phyloP scores from a whole-genome alignment of 1,140 invertebrate species.

The Cherax destructor region DNA sequence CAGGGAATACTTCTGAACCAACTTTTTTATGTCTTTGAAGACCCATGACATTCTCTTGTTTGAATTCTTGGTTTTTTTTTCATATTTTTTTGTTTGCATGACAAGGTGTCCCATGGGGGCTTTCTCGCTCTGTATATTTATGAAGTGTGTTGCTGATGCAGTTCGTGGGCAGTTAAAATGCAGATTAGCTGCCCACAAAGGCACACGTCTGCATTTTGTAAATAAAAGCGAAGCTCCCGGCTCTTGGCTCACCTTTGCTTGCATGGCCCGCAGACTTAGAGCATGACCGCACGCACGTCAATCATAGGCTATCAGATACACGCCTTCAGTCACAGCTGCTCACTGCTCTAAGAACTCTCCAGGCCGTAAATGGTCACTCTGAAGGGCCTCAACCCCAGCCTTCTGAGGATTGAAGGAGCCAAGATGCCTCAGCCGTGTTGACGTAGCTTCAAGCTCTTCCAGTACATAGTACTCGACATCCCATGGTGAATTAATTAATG shows the following conservation, averaged over 20 bases:
- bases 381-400: neutral
- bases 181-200: neutral
- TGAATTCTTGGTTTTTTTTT: neutral
- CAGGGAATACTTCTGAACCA: neutral
- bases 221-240: neutral
- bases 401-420: neutral
- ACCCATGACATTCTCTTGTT: neutral
- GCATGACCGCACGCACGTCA: neutral
- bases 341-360: neutral
- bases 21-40: neutral
- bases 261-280: neutral
- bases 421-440: neutral
- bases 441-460: too few species aligned
- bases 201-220: neutral
- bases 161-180: too few species aligned
- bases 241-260: neutral
- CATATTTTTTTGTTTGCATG: neutral
- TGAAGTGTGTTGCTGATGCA: neutral
- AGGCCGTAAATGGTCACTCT: neutral
- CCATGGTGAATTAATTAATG: too few species aligned
- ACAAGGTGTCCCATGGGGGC: neutral
- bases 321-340: neutral
- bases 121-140: neutral
- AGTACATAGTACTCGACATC: too few species aligned
- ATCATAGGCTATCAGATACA: neutral